Base-by-base conservation (phyloP, 2,797 vertebrate genomes). In the Phoxinus dragarum region DNA sequence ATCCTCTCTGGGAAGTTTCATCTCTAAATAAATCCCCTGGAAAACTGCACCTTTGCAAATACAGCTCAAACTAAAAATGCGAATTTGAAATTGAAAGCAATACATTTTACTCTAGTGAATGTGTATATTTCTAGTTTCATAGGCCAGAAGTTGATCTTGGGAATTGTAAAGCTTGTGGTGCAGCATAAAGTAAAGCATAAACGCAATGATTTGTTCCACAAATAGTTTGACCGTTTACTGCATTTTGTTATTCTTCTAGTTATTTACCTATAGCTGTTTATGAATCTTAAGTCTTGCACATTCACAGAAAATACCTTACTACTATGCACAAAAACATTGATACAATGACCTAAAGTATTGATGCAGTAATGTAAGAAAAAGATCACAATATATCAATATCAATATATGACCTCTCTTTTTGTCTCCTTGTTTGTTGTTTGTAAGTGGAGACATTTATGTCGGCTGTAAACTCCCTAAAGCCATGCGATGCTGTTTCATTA, bases 391-490 rank as follows among this genome's bases (percentile, higher is more conserved):
- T 36, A 36, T 68, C 19, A 40, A 1, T 36, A 36, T 68, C 19
- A 40, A 40, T 40, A 1, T 64, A 64, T 31, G 27, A 64, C 12
- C 61, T 17, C 5, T 31, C 27, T 31, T 34, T 34, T 17, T 34
- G 64, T 34, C 14, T 16, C 6, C 31, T 66, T 34, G 14, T 66
- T 66, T 66, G 31, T 7, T 66, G 34, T 31, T 75, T 5, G 36
- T 31, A 21, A 47, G 1, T 6, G 36, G 42, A 42, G 78, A 27
- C 27, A 1, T 64, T 9, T 27, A 16, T 59, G 16, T 79, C 38
- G 21, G n/a, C n/a, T 19, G 56, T 80, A 81, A 52, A 66, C 59
- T 72, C 49, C 27, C 8, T 80, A 42, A 81, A 81, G 36, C 49
- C 7, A 4, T 44, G 3, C 4, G 14, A 1, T 38, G 34, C 17